Evolutionary conservation across 2,113 vertebrate species (phyloP), one percentile per base, ranked within the genome.

Genomic region (Mionectes macconnelli): DNA sequence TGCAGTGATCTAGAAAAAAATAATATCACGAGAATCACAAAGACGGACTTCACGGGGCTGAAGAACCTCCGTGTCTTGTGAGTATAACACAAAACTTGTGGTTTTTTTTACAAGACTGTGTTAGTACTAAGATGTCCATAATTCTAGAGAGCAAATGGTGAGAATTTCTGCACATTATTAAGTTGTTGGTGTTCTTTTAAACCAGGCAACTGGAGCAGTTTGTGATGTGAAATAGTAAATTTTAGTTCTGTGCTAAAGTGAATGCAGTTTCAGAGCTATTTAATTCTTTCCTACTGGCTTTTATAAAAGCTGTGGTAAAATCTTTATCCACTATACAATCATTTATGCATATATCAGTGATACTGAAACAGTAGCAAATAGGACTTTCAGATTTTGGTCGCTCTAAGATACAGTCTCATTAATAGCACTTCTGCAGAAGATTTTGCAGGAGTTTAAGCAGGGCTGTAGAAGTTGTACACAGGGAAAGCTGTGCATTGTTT

Each of bases 21-120:
- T 91, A 99, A 99, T 91, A 99, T 99, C 97, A 99, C 99, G 78
- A 98, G 99, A 92, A 99, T 99, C 97, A 99, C 99, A 6, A 99
- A 99, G 97, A 99, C 97, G 15, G 99, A 99, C 96, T 99, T 99
- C 53, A 97, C 98, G 9, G 99, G 98, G 44, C 97, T 99, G 89
- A 99, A 99, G 98, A 99, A 99, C 96, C 99, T 99, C 60, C 98
- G 99, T 82, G 99, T 99, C 96, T 97, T 99, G 99, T 99, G 98
- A 99, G 99, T 98, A 96, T 20, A 59, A 62, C 63, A 59, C 18
- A n/a, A 53, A 66, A 20, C 18, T 56, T 42, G 8, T n/a, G 20
- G 44, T 30, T 63, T 22, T 31, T 25, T 63, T n/a, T 53, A 21
- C 0, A 2, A 47, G 45, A 4, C 16, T 74, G 0, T 52, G 53